phyloP scores from a whole-genome alignment of 2,888 invertebrate species.

The Rhagonycha lutea region DNA sequence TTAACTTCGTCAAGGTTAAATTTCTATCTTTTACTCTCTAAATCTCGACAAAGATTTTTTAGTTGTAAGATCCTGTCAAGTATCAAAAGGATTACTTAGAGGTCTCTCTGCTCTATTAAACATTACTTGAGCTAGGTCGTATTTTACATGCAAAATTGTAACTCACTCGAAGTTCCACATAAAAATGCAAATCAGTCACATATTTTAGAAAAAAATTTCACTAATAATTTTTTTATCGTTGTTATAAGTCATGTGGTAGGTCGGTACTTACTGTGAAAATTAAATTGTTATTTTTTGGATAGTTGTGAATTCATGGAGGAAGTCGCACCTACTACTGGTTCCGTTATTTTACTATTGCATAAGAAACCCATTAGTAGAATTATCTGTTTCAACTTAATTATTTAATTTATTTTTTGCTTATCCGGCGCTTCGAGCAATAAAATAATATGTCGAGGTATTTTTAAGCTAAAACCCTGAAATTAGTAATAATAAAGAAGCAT shows the following conservation, averaged over 20 bases:
- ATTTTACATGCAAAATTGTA: neutral
- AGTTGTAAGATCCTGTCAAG: neutral
- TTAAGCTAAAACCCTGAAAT: too few species aligned
- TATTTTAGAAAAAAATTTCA: neutral
- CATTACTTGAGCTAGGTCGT: neutral
- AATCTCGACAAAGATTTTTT: neutral
- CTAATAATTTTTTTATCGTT: neutral
- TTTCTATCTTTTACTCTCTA: too few species aligned
- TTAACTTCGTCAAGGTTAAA: too few species aligned
- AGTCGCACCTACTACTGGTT: neutral
- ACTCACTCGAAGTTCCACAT: neutral
- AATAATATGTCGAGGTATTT: neutral
- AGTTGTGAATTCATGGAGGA: neutral
- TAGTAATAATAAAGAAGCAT: too few species aligned
- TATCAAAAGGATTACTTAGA: neutral
- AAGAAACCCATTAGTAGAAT: neutral
- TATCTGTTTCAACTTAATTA: neutral
- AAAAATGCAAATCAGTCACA: neutral
- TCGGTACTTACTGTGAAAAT: neutral
- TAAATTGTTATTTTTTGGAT: neutral
- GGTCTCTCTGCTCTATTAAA: neutral
- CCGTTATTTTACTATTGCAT: neutral
- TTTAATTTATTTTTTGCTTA: neutral
- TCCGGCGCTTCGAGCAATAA: neutral
- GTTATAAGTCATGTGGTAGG: neutral